phyloP scores from a whole-genome alignment of 2,797 vertebrate genomes.

The Melopsittacus undulatus region DNA sequence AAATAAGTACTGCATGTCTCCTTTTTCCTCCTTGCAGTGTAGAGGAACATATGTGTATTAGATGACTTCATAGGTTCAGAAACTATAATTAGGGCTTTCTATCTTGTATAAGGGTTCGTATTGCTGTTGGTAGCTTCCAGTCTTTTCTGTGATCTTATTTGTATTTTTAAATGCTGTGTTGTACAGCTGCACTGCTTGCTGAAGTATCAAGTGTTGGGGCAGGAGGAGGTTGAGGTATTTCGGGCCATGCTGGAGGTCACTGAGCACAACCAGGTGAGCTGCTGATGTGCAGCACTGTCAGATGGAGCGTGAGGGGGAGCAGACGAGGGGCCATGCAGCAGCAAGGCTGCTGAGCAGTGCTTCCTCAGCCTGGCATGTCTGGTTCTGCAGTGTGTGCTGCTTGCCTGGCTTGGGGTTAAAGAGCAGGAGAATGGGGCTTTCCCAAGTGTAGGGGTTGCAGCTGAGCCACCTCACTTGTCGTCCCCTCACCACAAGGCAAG shows the following conservation, averaged over 20 bases:
- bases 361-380: not conserved
- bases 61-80: slow-evolving; percentile 61
- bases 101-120: not conserved
- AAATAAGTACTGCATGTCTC: not conserved
- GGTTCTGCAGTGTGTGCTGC: not conserved
- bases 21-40: not conserved
- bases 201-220: not conserved
- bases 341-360: fast-evolving
- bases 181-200: fast-evolving
- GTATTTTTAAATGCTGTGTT: not conserved
- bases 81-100: slow-evolving; percentile 54
- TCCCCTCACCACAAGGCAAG: not conserved
- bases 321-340: fast-evolving
- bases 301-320: not conserved
- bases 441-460: not conserved
- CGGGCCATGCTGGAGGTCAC: not conserved
- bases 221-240: not conserved
- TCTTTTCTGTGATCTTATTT: not conserved
- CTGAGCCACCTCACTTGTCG: fast-evolving
- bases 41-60: slow-evolving; percentile 28
- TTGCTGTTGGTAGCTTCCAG: not conserved
- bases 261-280: not conserved
- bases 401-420: not conserved
- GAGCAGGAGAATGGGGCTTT: not conserved
- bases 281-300: not conserved